Evolutionary conservation across 2,888 invertebrate species (phyloP).

Genomic region (Tethea ocularis): DNA sequence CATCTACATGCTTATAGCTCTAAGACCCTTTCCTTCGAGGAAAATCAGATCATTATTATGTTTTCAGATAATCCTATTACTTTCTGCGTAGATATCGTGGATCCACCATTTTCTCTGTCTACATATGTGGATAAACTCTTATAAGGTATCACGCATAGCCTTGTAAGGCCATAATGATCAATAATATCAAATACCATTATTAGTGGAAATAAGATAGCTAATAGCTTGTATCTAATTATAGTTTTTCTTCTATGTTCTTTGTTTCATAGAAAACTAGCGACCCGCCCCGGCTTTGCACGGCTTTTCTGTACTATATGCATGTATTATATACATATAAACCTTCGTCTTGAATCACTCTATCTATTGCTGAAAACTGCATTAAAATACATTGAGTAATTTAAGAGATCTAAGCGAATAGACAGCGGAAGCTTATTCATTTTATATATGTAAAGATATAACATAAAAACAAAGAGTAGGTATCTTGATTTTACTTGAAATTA

Average conservation of each 20-base stretch:
- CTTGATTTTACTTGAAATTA: no score
- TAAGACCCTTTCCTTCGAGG: conserved; percentile 38
- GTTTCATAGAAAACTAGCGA: no score
- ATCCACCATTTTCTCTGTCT: conserved; percentile 22
- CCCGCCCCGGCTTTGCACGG: no score
- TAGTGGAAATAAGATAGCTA: background rate
- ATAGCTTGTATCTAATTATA: background rate
- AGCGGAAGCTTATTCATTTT: no score
- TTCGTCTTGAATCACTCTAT: no score
- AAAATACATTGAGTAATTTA: no score
- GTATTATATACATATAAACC: no score
- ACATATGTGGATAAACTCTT: conserved; percentile 17
- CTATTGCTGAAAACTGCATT: no score
- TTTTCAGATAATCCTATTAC: conserved; percentile 63
- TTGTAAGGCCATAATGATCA: background rate
- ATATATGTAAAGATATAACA: no score
- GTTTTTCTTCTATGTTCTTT: background rate
- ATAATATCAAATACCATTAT: background rate
- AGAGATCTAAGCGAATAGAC: no score
- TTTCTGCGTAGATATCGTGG: conserved; percentile 34
- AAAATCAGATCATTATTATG: conserved; percentile 66
- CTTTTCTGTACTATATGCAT: no score
- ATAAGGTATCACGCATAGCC: conserved; percentile 18
- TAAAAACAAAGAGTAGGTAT: no score
- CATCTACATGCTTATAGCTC: conserved; percentile 19